phyloP scores from a whole-genome alignment of 2,888 invertebrate species.

The Adelphocoris suturalis region DNA sequence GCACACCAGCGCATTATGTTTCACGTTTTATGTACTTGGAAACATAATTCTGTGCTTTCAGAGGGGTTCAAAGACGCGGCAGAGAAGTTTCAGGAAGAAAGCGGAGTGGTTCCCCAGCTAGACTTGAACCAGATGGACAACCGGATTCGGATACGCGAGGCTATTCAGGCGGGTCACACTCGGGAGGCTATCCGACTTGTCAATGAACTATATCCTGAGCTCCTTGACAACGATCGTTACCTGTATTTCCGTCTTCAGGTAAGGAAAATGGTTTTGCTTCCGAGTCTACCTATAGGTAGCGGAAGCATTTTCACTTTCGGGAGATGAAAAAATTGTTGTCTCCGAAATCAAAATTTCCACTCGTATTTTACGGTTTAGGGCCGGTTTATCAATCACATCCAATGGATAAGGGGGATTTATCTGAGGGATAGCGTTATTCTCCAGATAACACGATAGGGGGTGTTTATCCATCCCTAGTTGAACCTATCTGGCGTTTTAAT shows the following conservation, averaged over 20 bases:
- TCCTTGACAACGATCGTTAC: slow-evolving; percentile 96
- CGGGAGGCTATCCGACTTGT: slow-evolving; percentile 96
- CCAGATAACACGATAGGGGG: no score
- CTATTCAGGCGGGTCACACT: slow-evolving; percentile 94
- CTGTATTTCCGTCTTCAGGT: slow-evolving; percentile 97
- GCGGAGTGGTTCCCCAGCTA: slow-evolving; percentile 89
- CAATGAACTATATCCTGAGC: slow-evolving; percentile 95
- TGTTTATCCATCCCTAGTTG: no score
- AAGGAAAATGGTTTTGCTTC: neutral
- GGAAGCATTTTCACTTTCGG: no score
- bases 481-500: no score
- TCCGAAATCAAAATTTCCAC: no score
- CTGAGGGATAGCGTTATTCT: no score
- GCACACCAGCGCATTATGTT: no score
- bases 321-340: no score
- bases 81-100: slow-evolving; percentile 96
- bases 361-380: no score
- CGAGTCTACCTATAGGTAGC: no score
- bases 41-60: slow-evolving; percentile 78
- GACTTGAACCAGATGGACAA: slow-evolving; percentile 93
- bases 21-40: slow-evolving; percentile 6
- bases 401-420: no score
- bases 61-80: slow-evolving; percentile 98
- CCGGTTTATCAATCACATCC: no score
- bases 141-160: slow-evolving; percentile 93